Base-by-base conservation (phyloP, 2,888 invertebrate genomes). In the Caenorhabditis sinica region DNA sequence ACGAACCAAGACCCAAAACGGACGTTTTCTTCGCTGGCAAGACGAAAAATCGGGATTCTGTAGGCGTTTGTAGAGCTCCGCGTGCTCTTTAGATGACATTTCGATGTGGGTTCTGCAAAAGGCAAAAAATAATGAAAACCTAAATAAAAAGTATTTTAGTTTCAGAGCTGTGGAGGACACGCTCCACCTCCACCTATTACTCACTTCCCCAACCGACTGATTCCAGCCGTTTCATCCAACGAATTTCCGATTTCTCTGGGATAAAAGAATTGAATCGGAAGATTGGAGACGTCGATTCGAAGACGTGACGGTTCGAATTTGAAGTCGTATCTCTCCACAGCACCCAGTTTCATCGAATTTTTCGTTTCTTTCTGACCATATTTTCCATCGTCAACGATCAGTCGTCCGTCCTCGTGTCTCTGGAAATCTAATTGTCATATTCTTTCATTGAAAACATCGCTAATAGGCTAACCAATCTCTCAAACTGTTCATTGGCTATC, bases 321-420 rank as follows among this genome's bases (percentile, higher is more conserved):
- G 76, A 84, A 84, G 45, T 84, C 81, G 36, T 81, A 84, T 33
- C 83, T 75, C 51, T 82, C 82, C 5, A 83, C 69, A 6, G 80
- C 80, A 6, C 83, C 83, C 11, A 72, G 8, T 23, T 80, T 83
- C 65, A 60, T 0, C 5, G 23, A 28, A 36, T 30, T 30, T 43
- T 82, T 82, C 30, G 20, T n/a, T 1, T 82, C 69, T 20, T 82
- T 82, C 25, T 66, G 45, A 36, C 43, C 75, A 40, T 33, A 79
- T 36, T 71, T 74, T 2, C 75, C 71, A 60, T 83, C 83, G 20
- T 83, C 83, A 0, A 83, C 68, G 53, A 83, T 61, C 13, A 83
- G 25, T 30, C 73, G 53, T 9, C 83, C 83, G 58, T 83, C 83
- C 23, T 80, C 79, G 33, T 63, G 56, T 58, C 83, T 72, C 80